Evolutionary conservation across 1,140 invertebrate genomes (phyloP), one percentile per base, ranked within the genome.

Genomic region (Anastatus disparis): DNA sequence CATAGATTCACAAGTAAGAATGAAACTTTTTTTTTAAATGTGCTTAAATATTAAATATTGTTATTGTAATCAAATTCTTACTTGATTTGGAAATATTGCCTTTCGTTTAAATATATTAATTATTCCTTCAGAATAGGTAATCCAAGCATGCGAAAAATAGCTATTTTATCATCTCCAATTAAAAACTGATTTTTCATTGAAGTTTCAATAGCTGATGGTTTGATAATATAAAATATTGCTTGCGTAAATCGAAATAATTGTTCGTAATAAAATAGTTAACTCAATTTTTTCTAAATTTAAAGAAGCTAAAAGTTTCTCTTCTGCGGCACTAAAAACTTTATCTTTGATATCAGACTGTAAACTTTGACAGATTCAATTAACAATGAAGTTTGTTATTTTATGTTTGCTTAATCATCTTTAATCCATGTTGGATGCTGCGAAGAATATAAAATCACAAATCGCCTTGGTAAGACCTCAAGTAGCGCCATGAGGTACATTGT

Each of bases 251-350:
- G 72, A 73, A 31, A 70, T 77, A 38, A 83, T 63, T 13, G 79
- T 75, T 64, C 84, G 74, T 20, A 85, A 52, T 0, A 84, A 35
- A 20, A 78, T 63, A 67, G 13, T 52, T 27, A 85, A 64, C 46
- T 79, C 78, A 22, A 76, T 61, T 74, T 80, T 81, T 12, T 79
- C 71, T 24, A 85, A 27, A 35, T 76, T 76, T 13, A 85, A 68
- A 2, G 83, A 84, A 26, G 75, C n/a, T 15, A 78, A 52, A n/a
- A 85, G 46, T 59, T 84, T 84, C 56, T 85, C 81, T 71, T 83
- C 81, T 10, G 81, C 79, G 2, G 73, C 66, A 35, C 58, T 84
- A 40, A 85, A 85, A 17, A 79, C 67, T 31, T 79, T 84, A 20
- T 76, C 55, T 27, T 64, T 63, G 2, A 35, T 27, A 26, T 38